A percentile compares a stretch with the other conserved stretches of the same genome.
phyloP scores from a whole-genome alignment of 2,888 invertebrate species.

The Dinocampus coccinellae region DNA sequence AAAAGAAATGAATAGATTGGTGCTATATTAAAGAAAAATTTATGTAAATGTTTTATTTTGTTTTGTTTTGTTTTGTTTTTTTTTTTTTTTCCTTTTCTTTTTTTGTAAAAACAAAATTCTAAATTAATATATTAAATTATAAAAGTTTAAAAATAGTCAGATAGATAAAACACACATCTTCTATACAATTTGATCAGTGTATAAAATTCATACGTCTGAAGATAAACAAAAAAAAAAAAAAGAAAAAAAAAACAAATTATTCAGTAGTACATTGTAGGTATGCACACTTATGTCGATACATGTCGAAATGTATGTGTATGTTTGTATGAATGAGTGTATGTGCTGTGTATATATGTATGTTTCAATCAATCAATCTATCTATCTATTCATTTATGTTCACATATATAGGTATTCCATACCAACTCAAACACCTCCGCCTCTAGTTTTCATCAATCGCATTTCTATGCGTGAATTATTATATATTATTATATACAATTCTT shows the following conservation, averaged over 20 bases:
- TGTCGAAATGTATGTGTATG: conserved; percentile 33
- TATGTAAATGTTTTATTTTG: conserved; percentile 55
- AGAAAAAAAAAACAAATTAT: conserved; percentile 11
- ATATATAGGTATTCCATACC: no score
- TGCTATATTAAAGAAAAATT: conserved; percentile 64
- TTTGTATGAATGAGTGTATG: conserved; percentile 41
- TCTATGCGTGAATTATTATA: no score
- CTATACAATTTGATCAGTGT: conserved; percentile 64
- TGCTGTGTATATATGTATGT: conserved; percentile 42
- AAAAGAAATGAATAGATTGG: conserved; percentile 49
- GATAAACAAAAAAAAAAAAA: conserved; percentile 1
- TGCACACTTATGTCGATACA: conserved; percentile 51
- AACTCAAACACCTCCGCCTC: no score
- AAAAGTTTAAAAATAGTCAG: conserved; percentile 28
- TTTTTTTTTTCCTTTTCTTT: no score
- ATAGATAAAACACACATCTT: conserved; percentile 45
- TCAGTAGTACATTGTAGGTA: conserved; percentile 46
- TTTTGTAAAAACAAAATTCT: conserved; percentile 62
- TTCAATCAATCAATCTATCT: conserved; percentile 35
- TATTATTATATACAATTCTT: no score
- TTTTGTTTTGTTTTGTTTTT: no score
- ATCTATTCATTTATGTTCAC: conserved; percentile 43
- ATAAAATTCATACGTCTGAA: conserved; percentile 6
- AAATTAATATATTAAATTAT: conserved; percentile 66
- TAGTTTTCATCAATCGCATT: no score